phyloP scores from a whole-genome alignment of 1,140 invertebrate genomes.

The Oncopodura yosiiana region DNA sequence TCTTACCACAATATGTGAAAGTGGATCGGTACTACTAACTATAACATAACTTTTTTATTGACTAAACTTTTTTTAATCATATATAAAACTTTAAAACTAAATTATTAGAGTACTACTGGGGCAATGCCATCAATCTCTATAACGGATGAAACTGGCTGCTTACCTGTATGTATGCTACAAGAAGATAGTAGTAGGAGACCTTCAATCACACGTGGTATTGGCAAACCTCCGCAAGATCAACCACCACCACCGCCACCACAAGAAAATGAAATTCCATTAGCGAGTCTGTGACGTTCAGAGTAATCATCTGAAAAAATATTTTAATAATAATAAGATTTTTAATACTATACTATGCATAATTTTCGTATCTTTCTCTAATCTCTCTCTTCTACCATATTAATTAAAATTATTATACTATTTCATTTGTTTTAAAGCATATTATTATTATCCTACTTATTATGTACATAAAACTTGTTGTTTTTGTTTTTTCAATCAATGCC shows the following conservation, averaged over 20 bases:
- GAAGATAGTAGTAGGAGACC: constrained; percentile 55
- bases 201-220: constrained; percentile 68
- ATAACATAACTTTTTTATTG: constrained; percentile 43
- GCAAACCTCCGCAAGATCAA: constrained; percentile 37
- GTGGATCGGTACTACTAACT: constrained; percentile 51
- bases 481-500: too few relatives aligned
- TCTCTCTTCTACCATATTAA: too few relatives aligned
- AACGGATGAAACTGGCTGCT: constrained; percentile 76
- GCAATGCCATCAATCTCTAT: constrained; percentile 72
- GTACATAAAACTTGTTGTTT: too few relatives aligned
- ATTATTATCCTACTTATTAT: too few relatives aligned
- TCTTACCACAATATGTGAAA: constrained; percentile 76
- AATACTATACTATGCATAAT: too few relatives aligned
- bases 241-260: too few relatives aligned
- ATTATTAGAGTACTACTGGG: constrained; percentile 25
- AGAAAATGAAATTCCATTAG: constrained; percentile 26
- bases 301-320: too few relatives aligned
- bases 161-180: constrained; percentile 38
- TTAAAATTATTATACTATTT: too few relatives aligned
- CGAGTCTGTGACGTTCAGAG: constrained; percentile 27
- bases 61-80: constrained; percentile 21
- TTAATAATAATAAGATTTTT: too few relatives aligned
- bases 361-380: too few relatives aligned
- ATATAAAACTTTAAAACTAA: constrained; percentile 13
- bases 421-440: too few relatives aligned